Evolutionary conservation across 1,140 invertebrate species (phyloP), one percentile per base, ranked within the genome.

Genomic region (Neodiprion fabricii): DNA sequence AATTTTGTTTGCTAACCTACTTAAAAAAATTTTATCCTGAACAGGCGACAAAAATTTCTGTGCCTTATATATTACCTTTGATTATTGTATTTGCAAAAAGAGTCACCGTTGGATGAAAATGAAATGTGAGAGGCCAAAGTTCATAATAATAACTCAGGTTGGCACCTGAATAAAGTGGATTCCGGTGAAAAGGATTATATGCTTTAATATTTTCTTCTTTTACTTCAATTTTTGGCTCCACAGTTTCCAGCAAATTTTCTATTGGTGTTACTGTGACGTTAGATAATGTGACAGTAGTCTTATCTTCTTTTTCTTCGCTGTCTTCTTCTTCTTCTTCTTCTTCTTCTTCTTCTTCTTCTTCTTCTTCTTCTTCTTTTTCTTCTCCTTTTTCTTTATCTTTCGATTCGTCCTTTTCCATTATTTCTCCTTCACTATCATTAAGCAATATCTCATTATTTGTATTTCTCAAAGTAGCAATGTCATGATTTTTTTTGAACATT

Each of bases 31-130:
- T 40, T 40, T 40, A 40, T 5, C 5, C 28, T 40, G 28, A 40
- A 40, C 5, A 21, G 17, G 68, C 14, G 53, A 67, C 70, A 71
- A 9, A 79, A 70, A 17, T 28, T 80, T 82, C 67, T 49, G 8
- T 21, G 68, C 5, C 28, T 69, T 48, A 66, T 67, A 76, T 48
- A 80, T 90, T 85, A 91, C 95, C 93, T 78, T 94, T 87, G 1
- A 97, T 80, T n/a, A 99, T 89, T 73, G 93, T 94, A 61, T 92
- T 89, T 0, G 97, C 96, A 90, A 98, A 99, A 53, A 98, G 86
- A 70, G 94, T 90, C 11, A 98, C 96, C 53, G 95, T 95, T 1
- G 98, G 98, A 90, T 99, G 98, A 86, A 93, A 98, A 86, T 99
- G 96, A 8, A 89, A 83, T 1, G 90, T 82, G 0, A 99, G 88